These are phyloP conservation scores for Gobius niger DNA, from an alignment of 2,113 vertebrate genomes.

Conservation along the genomic window DNA sequence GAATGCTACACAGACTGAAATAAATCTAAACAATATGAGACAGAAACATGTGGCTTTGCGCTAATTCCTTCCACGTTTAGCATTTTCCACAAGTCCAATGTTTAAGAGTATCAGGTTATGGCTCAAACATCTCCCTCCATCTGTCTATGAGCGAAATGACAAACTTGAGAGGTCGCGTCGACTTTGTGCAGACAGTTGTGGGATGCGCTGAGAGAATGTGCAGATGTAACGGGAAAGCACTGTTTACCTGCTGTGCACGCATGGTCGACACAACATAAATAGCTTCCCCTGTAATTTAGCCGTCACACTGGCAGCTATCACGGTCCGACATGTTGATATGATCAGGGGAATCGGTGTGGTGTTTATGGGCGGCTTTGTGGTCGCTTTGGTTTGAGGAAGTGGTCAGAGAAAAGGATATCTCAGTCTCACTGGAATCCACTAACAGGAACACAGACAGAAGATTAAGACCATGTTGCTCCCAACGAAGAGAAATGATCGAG, in stretches of 20 bases:
- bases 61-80: conserved; percentile 38
- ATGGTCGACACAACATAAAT: conserved; percentile 33
- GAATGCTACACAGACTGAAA: conserved; percentile 35
- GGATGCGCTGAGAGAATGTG: conserved; percentile 10
- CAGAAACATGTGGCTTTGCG: conserved; percentile 29
- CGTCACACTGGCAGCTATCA: conserved; percentile 21
- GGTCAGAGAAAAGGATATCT: conserved; percentile 58
- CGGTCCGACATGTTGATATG: conserved; percentile 30
- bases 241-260: conserved; percentile 38
- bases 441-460: conserved; percentile 36
- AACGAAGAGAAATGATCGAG: too few relatives aligned
- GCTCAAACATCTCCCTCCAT: neutral
- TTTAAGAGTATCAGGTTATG: conserved; percentile 19
- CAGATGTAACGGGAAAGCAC: conserved; percentile 7
- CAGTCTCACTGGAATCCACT: conserved; percentile 62
- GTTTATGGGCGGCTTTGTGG: conserved; percentile 60
- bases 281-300: conserved; percentile 42
- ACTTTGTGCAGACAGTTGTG: conserved; percentile 6
- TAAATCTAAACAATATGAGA: conserved; percentile 33
- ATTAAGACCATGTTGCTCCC: conserved; percentile 15
- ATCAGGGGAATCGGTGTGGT: conserved; percentile 32
- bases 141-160: neutral
- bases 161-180: neutral
- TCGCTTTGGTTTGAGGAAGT: conserved; percentile 62
- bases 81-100: neutral